A percentile compares a stretch with the other conserved stretches of the same genome.
phyloP scores from a whole-genome alignment of 2,888 invertebrate species.

The Bruchidius siliquastri region DNA sequence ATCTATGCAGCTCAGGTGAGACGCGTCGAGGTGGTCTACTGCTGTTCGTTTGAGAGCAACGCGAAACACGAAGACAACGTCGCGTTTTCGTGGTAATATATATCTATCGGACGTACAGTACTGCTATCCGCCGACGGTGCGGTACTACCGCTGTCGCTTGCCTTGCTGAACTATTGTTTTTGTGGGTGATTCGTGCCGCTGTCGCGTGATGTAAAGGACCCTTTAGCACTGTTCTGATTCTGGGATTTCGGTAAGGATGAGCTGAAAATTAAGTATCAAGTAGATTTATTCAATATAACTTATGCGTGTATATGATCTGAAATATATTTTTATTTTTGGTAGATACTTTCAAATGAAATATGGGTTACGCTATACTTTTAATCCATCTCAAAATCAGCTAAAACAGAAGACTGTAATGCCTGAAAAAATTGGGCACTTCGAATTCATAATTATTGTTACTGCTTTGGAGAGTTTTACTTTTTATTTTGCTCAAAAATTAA shows the following conservation, averaged over 20 bases:
- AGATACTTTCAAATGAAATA: too few relatives aligned
- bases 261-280: neutral
- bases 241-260: neutral
- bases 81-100: neutral
- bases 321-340: too few relatives aligned
- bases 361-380: too few relatives aligned
- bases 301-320: too few relatives aligned
- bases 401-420: too few relatives aligned
- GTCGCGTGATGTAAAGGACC: neutral
- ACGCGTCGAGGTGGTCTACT: constrained; percentile 14
- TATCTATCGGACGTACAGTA: neutral
- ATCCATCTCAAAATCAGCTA: too few relatives aligned
- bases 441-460: too few relatives aligned
- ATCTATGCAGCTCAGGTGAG: constrained; percentile 27
- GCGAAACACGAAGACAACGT: neutral
- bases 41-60: neutral
- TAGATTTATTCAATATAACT: neutral
- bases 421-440: too few relatives aligned
- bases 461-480: too few relatives aligned
- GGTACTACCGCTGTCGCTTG: neutral
- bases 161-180: neutral
- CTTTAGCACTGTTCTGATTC: neutral
- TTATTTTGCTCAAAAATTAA: too few relatives aligned
- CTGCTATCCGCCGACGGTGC: neutral
- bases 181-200: neutral